phyloP scores from a whole-genome alignment of 2,797 vertebrate species.

The Spinibarbus caldwelli region DNA sequence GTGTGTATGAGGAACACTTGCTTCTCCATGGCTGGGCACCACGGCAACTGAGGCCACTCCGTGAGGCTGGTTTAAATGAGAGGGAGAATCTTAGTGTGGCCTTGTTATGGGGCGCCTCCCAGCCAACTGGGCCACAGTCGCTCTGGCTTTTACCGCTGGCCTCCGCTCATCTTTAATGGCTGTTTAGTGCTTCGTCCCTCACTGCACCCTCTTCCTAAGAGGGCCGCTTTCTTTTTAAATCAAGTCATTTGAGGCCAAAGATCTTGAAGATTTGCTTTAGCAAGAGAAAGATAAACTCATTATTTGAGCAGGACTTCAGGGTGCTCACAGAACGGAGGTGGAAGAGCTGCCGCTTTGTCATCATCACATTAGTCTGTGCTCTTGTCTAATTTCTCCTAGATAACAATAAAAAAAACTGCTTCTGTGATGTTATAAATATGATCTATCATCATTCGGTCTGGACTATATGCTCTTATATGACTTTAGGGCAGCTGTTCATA shows the following conservation, averaged over 20 bases:
- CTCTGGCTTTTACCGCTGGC: conserved; percentile 71
- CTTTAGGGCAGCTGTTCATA: too few relatives aligned
- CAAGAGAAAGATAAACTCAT: background rate
- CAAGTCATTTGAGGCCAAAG: conserved; percentile 22
- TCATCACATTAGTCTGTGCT: conserved; percentile 18
- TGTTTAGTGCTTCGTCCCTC: conserved; percentile 58
- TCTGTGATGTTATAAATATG: background rate
- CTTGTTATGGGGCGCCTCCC: conserved; percentile 71
- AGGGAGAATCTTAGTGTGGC: conserved; percentile 66
- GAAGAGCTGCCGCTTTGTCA: background rate
- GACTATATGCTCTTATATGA: background rate
- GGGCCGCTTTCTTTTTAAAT: conserved; percentile 4
- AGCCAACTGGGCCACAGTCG: conserved; percentile 75
- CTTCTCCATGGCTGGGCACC: conserved; percentile 67
- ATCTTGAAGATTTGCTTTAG: conserved; percentile 26
- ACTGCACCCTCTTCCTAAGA: background rate
- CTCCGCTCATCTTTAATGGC: conserved; percentile 69
- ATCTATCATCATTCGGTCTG: background rate
- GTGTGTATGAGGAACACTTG: conserved; percentile 6
- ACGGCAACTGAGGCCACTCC: conserved; percentile 49
- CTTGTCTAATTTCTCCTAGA: background rate
- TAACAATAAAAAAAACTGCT: background rate
- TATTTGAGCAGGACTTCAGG: background rate
- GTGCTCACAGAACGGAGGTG: background rate
- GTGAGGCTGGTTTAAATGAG: conserved; percentile 73